A percentile compares a stretch with the other conserved stretches of the same genome.
These are phyloP conservation scores for Marisa cornuarietis DNA, from an alignment of 1,140 invertebrate genomes.

Conservation along the genomic window DNA sequence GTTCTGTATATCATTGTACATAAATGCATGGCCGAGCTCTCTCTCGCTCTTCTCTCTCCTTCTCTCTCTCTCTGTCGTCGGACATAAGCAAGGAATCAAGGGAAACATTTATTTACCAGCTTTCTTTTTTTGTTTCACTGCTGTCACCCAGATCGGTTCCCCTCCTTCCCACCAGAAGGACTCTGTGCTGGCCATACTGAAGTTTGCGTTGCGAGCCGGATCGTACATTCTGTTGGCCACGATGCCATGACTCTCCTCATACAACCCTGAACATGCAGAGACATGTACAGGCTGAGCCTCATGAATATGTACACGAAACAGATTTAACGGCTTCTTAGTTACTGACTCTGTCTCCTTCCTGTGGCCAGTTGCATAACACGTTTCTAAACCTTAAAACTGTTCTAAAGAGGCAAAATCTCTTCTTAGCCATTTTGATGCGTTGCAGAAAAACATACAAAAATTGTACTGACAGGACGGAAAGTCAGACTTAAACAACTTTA, in stretches of 20 bases:
- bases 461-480: too few species aligned
- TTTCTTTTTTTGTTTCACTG: conserved; percentile 2
- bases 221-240: conserved; percentile 74
- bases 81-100: neutral
- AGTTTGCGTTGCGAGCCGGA: conserved; percentile 64
- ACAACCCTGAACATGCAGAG: conserved; percentile 64
- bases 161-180: conserved; percentile 57
- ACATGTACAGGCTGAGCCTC: conserved; percentile 4
- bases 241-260: conserved; percentile 79
- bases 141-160: conserved; percentile 63
- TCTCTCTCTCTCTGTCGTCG: neutral
- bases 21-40: too few species aligned
- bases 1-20: too few species aligned
- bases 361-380: too few species aligned
- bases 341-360: too few species aligned
- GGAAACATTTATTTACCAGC: neutral
- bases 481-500: too few species aligned
- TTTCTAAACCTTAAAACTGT: too few species aligned
- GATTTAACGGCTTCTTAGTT: too few species aligned
- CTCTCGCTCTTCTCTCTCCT: neutral
- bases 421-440: too few species aligned
- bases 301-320: neutral
- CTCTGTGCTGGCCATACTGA: conserved; percentile 59
- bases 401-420: too few species aligned
- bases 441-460: too few species aligned